phyloP scores from a whole-genome alignment of 2,113 vertebrate species.

The Ranitomeya variabilis region DNA sequence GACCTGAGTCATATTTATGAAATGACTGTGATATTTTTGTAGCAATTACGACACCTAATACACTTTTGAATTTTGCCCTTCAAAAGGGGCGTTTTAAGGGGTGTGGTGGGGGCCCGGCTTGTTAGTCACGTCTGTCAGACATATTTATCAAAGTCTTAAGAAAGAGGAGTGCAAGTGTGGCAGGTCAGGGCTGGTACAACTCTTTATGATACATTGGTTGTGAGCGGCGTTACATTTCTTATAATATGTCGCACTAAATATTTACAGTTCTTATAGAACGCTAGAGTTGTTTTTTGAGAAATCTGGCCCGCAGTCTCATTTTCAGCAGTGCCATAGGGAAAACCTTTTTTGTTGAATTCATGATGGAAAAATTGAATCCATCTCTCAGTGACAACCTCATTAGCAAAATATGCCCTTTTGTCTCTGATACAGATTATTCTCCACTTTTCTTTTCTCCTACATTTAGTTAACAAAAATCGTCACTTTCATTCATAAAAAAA shows the following conservation, averaged over 20 bases:
- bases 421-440: background rate
- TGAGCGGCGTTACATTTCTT: background rate
- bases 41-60: background rate
- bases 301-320: no score
- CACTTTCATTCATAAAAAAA: slow-evolving; percentile 53
- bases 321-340: background rate
- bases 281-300: background rate
- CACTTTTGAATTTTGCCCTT: background rate
- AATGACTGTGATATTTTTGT: background rate
- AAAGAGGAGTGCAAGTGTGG: background rate
- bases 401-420: slow-evolving; percentile 6
- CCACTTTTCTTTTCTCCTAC: slow-evolving; percentile 63
- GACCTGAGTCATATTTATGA: background rate
- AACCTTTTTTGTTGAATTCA: background rate
- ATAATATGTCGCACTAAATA: background rate
- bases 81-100: background rate
- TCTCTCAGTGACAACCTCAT: background rate
- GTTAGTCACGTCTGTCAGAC: background rate
- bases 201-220: background rate
- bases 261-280: background rate
- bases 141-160: background rate
- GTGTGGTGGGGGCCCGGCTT: background rate
- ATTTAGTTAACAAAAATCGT: slow-evolving; percentile 66
- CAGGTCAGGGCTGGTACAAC: background rate
- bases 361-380: background rate